phyloP scores from a whole-genome alignment of 2,113 vertebrate species.

The Columbina picui region DNA sequence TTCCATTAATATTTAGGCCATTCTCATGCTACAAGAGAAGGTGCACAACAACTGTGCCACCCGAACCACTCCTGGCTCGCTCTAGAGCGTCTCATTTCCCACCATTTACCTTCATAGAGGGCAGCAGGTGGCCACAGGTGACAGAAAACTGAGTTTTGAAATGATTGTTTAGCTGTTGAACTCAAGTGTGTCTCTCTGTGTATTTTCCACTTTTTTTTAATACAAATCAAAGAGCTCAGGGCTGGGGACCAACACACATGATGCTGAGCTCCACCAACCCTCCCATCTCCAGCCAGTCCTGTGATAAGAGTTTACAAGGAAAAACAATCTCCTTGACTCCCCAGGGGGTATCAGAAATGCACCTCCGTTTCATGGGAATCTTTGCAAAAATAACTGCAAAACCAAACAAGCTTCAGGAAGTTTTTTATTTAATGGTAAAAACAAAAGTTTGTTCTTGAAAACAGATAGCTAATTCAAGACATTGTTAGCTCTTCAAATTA shows the following conservation, averaged over 20 bases:
- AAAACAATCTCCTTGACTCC: not conserved
- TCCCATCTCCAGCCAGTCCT: too few species aligned
- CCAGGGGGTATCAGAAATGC: not conserved
- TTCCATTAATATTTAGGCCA: not conserved
- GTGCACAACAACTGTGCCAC: not conserved
- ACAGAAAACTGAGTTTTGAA: not conserved
- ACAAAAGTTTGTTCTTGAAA: constrained; percentile 50
- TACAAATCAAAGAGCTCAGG: not conserved
- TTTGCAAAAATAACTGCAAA: not conserved
- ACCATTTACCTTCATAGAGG: not conserved
- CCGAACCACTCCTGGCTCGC: not conserved
- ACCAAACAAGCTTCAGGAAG: not conserved
- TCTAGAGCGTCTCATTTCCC: not conserved
- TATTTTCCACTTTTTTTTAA: not conserved
- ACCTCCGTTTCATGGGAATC: not conserved
- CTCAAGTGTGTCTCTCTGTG: accelerated
- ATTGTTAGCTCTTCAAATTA: not conserved
- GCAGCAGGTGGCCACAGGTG: not conserved
- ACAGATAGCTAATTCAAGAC: not conserved
- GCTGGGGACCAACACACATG: too few species aligned
- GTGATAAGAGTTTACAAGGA: accelerated
- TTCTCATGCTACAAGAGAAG: not conserved
- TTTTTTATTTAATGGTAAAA: constrained; percentile 57
- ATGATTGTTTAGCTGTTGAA: not conserved
- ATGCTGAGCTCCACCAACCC: too few species aligned